Evolutionary conservation across 2,797 vertebrate species (phyloP).

Genomic region (Molossus alvarezi): DNA sequence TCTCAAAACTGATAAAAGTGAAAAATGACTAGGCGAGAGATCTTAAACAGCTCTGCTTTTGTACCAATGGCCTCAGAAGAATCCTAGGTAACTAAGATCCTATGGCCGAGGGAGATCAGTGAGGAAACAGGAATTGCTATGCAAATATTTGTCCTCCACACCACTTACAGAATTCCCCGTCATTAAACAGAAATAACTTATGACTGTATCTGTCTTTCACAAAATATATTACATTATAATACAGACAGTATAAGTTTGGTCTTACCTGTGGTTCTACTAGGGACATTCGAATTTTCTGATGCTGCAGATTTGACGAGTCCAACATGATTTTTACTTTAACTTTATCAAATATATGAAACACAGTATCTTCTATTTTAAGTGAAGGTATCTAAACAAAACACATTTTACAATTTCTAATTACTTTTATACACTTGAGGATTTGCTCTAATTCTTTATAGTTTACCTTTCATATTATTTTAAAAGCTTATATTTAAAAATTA

Average conservation of each 20-base stretch:
- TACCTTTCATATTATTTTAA: slow-evolving; percentile 39
- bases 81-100: not conserved
- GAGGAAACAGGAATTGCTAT: not conserved
- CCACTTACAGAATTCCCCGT: not conserved
- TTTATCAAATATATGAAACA: slow-evolving; percentile 95
- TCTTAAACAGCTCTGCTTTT: not conserved
- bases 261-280: slow-evolving; percentile 96
- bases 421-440: not conserved
- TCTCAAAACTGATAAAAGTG: slow-evolving; percentile 12
- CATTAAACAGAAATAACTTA: not conserved
- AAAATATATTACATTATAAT: not conserved
- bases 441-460: slow-evolving; percentile 48
- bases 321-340: slow-evolving; percentile 97
- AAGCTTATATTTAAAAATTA: slow-evolving; percentile 57
- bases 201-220: not conserved
- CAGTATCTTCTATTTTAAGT: slow-evolving; percentile 94
- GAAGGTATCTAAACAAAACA: slow-evolving; percentile 92
- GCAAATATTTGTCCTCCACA: not conserved
- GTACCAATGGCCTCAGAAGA: not conserved
- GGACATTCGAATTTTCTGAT: slow-evolving; percentile 98
- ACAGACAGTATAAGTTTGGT: not conserved
- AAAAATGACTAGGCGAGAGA: not conserved
- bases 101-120: not conserved
- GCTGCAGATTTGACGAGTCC: slow-evolving; percentile 97
- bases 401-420: slow-evolving; percentile 73